Evolutionary conservation across 2,113 vertebrate species (phyloP), one percentile per base, ranked within the genome.

Genomic region (Aleadryas rufinucha): DNA sequence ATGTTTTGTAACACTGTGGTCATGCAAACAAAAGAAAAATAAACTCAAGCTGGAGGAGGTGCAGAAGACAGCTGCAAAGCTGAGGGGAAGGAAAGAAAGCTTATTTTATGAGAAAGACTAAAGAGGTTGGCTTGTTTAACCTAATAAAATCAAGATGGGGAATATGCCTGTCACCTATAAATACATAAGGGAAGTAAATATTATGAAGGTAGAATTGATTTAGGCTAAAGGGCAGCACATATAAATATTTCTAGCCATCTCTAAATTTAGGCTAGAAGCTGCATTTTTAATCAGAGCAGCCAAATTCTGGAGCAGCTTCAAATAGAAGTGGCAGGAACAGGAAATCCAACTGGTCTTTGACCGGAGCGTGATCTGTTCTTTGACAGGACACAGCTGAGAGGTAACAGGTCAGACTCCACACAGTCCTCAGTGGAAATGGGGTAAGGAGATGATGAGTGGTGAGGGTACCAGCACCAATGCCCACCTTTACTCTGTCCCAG

Each of bases 131-230:
- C 88, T 93, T 90, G 85, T 88, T 86, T 94, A 94, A 96, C 59
- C 90, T 84, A 94, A 94, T 92, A 95, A 94, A 95, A 93, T 90
- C 86, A 89, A 86, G 83, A 78, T 37, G 33, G 56, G 72, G 56
- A 96, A 89, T 85, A 95, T 35, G 83, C 72, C 84, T 95, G 91
- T 84, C 94, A 93, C 83, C 89, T 95, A 89, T 81, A 96, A 94
- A 97, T 93, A 96, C 83, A 92, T 92, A 92, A 90, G 87, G 86
- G 93, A 95, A 95, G 86, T 92, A 95, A 95, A 95, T 95, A 95
- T 95, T 95, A 96, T 81, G 89, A 95, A 93, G 83, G 91, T 84
- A 90, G 83, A 92, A 93, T 11, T 66, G 84, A 93, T 89, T 84
- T 90, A 89, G 93, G 89, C 94, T 92, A 96, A 97, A 96, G 94